Evolutionary conservation across 1,140 invertebrate genomes (phyloP).

Genomic region (Trachelipus rathkii): DNA sequence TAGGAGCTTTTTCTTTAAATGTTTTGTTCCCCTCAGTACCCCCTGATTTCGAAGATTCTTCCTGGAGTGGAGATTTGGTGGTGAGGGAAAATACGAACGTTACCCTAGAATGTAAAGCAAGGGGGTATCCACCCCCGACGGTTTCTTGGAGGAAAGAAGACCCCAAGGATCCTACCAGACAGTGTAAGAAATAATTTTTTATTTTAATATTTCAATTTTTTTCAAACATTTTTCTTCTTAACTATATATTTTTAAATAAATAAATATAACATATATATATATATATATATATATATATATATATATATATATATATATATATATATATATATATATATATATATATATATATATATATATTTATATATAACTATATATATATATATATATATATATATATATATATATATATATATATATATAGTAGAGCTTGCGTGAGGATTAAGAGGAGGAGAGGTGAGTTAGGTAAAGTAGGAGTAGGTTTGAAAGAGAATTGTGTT

Average conservation of each 20-base stretch:
- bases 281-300: constrained; percentile 20
- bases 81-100: constrained; percentile 18
- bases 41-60: constrained; percentile 22
- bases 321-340: constrained; percentile 20
- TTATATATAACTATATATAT: constrained; percentile 14
- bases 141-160: constrained; percentile 23
- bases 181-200: background rate
- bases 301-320: background rate
- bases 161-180: constrained; percentile 9
- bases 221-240: background rate
- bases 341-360: constrained; percentile 25
- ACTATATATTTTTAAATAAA: too few relatives aligned
- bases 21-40: background rate
- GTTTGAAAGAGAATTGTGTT: too few relatives aligned
- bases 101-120: constrained; percentile 16
- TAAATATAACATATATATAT: constrained; percentile 17
- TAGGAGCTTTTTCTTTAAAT: background rate
- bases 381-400: constrained; percentile 14
- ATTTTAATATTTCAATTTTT: background rate
- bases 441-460: too few relatives aligned
- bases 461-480: too few relatives aligned
- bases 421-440: too few relatives aligned
- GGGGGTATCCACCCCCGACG: constrained; percentile 22
- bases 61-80: constrained; percentile 16
- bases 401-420: constrained; percentile 5